phyloP scores from a whole-genome alignment of 1,140 invertebrate species.

The Rhynchophorus ferrugineus region DNA sequence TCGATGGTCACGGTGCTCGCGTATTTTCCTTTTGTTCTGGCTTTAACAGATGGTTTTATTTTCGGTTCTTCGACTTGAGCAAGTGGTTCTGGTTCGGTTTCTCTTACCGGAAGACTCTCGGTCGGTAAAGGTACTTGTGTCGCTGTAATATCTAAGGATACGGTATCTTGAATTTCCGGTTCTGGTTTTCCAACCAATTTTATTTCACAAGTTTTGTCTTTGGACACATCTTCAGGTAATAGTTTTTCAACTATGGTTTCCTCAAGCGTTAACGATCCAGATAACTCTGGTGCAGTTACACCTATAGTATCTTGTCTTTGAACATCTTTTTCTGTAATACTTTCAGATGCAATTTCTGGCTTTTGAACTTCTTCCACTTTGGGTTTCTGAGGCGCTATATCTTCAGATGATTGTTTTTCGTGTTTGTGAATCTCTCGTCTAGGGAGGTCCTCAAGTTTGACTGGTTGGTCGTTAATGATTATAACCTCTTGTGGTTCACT shows the following conservation, averaged over 20 bases:
- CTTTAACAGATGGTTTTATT: constrained; percentile 21
- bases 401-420: background rate
- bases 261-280: too few species aligned
- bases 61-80: constrained; percentile 10
- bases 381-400: too few species aligned
- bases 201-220: too few species aligned
- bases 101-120: background rate
- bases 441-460: constrained; percentile 14
- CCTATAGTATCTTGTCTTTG: too few species aligned
- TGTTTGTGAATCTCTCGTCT: background rate
- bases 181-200: too few species aligned
- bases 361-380: background rate
- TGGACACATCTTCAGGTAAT: too few species aligned
- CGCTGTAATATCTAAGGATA: too few species aligned
- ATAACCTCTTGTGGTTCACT: constrained; percentile 5
- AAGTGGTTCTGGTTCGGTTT: background rate
- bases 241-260: too few species aligned
- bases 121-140: too few species aligned
- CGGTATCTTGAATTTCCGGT: too few species aligned
- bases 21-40: constrained; percentile 30
- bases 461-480: constrained; percentile 22
- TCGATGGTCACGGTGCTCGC: constrained; percentile 42
- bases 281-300: too few species aligned
- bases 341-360: background rate
- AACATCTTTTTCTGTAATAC: background rate